Evolutionary conservation across 92 coral and sea anemone species (phyloP).

Genomic region (Umimayanthus chanpuru): DNA sequence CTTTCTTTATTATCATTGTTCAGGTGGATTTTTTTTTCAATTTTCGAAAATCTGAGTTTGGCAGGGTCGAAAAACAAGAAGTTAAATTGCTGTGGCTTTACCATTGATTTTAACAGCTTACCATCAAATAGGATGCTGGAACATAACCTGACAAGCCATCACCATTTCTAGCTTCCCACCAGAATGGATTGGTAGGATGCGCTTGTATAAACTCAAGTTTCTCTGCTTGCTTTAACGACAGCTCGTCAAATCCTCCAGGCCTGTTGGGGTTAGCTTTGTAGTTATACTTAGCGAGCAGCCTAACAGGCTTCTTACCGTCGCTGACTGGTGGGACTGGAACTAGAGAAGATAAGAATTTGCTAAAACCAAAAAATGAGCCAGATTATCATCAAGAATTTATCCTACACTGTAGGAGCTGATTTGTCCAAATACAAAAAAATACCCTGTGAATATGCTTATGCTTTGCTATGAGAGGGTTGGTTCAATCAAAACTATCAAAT

Average conservation of each 20-base stretch:
- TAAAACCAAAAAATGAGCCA: too few species aligned
- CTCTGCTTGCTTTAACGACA: slow-evolving; percentile 82
- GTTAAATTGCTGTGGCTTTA: too few species aligned
- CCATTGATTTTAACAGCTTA: slow-evolving; percentile 21
- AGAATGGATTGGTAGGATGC: slow-evolving; percentile 81
- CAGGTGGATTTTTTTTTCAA: too few species aligned
- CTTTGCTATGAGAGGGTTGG: too few species aligned
- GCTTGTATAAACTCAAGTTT: slow-evolving; percentile 70
- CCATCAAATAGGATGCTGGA: slow-evolving; percentile 93
- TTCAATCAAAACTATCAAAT: too few species aligned
- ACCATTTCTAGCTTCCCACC: slow-evolving; percentile 86
- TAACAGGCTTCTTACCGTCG: slow-evolving; percentile 57
- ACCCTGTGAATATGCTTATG: too few species aligned
- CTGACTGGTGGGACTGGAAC: slow-evolving; percentile 56
- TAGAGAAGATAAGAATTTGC: neutral
- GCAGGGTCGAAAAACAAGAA: too few species aligned
- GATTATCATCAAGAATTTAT: too few species aligned
- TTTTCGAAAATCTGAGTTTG: too few species aligned
- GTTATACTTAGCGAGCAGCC: slow-evolving; percentile 88
- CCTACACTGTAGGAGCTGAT: too few species aligned
- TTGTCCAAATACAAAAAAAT: too few species aligned
- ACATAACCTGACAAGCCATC: slow-evolving; percentile 75
- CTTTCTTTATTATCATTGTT: too few species aligned
- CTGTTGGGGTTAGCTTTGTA: slow-evolving; percentile 71
- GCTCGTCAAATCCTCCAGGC: slow-evolving; percentile 96